Conservation (phyloP, 2,888 invertebrate species). For the Eupeodes latifasciatus region DNA sequence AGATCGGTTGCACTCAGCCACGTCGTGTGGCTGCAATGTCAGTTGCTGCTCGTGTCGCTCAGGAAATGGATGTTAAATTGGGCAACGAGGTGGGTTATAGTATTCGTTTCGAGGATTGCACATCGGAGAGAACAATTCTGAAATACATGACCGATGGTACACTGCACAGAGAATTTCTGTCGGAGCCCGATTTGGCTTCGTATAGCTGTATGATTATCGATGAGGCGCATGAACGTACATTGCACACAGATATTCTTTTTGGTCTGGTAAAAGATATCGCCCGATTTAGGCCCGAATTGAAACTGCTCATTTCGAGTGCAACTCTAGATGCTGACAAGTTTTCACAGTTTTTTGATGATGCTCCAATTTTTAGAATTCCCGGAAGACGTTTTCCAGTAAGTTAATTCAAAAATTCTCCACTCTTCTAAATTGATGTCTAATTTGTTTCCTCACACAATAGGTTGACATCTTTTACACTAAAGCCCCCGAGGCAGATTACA, state of each 20-base stretch:
- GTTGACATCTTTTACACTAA: slow-evolving; percentile 99
- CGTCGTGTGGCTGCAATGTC: slow-evolving; percentile 99
- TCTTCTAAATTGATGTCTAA: not conserved
- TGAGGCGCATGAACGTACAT: slow-evolving; percentile 99
- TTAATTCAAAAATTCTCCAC: not conserved
- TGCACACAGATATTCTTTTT: slow-evolving; percentile 99
- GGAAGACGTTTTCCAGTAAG: slow-evolving; percentile 96
- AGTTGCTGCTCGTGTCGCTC: slow-evolving; percentile 98
- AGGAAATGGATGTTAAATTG: slow-evolving; percentile 98
- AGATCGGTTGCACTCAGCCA: slow-evolving; percentile 98
- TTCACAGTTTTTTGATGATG: slow-evolving; percentile 98
- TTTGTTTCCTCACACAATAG: slow-evolving; percentile 65
- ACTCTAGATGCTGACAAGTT: slow-evolving; percentile 99
- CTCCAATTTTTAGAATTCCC: slow-evolving; percentile 98
- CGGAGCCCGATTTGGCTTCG: slow-evolving; percentile 97
- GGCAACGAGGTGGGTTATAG: slow-evolving; percentile 96
- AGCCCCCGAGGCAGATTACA: slow-evolving; percentile 99
- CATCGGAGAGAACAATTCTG: slow-evolving; percentile 97
- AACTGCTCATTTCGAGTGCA: slow-evolving; percentile 98
- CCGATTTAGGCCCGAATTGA: slow-evolving; percentile 95
- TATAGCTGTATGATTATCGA: slow-evolving; percentile 99
- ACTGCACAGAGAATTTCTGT: slow-evolving; percentile 97
- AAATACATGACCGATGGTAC: slow-evolving; percentile 99
- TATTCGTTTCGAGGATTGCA: slow-evolving; percentile 99
- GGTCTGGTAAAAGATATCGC: slow-evolving; percentile 98